Percentiles rank a stretch among this genome's conserved stretches.
phyloP scores from a whole-genome alignment of 1,140 invertebrate genomes.

The Thalassaphorura encarpata region DNA sequence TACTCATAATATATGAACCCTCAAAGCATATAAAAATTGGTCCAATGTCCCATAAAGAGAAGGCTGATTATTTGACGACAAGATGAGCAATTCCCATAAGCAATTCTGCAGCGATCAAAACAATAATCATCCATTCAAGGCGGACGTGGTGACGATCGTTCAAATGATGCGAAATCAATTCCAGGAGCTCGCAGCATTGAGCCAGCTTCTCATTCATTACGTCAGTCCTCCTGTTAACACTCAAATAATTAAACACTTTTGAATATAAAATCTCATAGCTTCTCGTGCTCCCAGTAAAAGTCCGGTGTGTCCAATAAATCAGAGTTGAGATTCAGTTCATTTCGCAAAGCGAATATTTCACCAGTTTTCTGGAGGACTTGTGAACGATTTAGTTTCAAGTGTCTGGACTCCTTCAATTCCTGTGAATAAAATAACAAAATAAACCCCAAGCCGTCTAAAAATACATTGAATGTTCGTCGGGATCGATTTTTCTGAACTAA shows the following conservation, averaged over 20 bases:
- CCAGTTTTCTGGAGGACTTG: slow-evolving; percentile 80
- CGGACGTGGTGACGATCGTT: slow-evolving; percentile 81
- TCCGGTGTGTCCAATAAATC: slow-evolving; percentile 89
- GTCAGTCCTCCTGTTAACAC: slow-evolving; percentile 73
- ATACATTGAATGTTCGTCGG: not conserved
- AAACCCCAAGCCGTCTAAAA: slow-evolving; percentile 1
- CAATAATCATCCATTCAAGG: slow-evolving; percentile 94
- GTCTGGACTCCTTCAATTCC: slow-evolving; percentile 60
- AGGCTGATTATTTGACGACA: too few species aligned
- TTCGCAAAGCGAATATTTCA: slow-evolving; percentile 76
- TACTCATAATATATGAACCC: too few species aligned
- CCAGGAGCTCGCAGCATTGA: slow-evolving; percentile 82
- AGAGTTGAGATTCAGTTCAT: slow-evolving; percentile 83
- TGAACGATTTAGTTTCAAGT: slow-evolving; percentile 54
- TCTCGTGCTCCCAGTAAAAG: slow-evolving; percentile 92
- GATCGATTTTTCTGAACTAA: too few species aligned
- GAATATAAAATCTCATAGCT: slow-evolving; percentile 72
- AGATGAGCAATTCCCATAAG: slow-evolving; percentile 79
- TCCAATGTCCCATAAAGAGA: too few species aligned
- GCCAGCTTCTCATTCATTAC: slow-evolving; percentile 91
- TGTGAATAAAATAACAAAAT: slow-evolving; percentile 30
- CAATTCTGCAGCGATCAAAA: slow-evolving; percentile 84
- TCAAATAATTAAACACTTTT: slow-evolving; percentile 70
- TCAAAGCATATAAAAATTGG: too few species aligned
- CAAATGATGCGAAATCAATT: slow-evolving; percentile 73